phyloP scores from a whole-genome alignment of 2,113 vertebrate genomes.

The Brienomyrus brachyistius region DNA sequence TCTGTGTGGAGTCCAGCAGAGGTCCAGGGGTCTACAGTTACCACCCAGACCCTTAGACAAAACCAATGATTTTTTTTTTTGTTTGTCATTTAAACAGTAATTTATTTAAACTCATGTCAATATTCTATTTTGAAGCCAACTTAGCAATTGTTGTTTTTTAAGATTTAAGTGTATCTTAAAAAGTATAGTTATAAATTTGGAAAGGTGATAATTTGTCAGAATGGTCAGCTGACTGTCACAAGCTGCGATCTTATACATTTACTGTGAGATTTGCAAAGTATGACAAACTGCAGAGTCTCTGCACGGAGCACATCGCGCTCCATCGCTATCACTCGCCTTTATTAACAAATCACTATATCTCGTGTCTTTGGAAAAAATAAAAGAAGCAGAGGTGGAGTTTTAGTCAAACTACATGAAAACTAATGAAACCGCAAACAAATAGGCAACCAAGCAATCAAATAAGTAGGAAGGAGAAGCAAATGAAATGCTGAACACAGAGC shows the following conservation, averaged over 20 bases:
- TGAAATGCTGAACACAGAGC: background rate
- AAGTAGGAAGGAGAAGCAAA: background rate
- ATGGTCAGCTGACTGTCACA: background rate
- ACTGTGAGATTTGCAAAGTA: background rate
- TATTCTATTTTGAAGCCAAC: background rate
- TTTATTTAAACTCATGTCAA: background rate
- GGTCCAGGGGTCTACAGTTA: background rate
- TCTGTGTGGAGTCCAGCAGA: background rate
- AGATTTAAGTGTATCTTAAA: background rate
- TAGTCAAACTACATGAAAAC: background rate
- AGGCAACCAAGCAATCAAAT: background rate
- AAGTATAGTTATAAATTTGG: background rate
- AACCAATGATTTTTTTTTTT: background rate
- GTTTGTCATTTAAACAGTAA: background rate
- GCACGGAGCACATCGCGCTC: no score
- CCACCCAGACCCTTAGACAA: background rate
- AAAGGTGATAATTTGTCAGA: background rate
- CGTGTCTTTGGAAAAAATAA: background rate
- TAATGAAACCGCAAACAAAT: background rate
- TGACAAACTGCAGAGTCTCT: background rate
- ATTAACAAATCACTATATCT: background rate
- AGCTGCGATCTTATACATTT: background rate
- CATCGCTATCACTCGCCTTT: background rate
- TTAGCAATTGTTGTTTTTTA: background rate
- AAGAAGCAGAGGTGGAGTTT: background rate